Evolutionary conservation across 2,797 vertebrate genomes (phyloP).

Genomic region (Poeciliopsis infans): DNA sequence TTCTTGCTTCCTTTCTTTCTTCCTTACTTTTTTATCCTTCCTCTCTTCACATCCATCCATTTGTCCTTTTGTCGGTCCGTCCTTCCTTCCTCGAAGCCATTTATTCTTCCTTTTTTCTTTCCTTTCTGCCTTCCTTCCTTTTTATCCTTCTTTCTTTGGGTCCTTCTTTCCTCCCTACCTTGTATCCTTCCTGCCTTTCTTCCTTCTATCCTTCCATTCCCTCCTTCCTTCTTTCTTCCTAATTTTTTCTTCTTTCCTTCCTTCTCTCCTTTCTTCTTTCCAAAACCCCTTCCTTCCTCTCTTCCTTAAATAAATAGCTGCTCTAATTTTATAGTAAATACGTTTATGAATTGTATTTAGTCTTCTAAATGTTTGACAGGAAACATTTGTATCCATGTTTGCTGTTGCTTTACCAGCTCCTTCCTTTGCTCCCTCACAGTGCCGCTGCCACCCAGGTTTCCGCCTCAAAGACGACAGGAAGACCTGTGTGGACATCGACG

Average conservation of each 20-base stretch:
- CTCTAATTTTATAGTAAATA: neutral
- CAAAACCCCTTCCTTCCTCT: neutral
- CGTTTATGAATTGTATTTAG: neutral
- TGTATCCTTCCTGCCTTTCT: neutral
- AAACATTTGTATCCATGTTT: neutral
- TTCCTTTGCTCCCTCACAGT: slow-evolving; percentile 79
- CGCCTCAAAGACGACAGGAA: slow-evolving; percentile 94
- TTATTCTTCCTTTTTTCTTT: too few relatives aligned
- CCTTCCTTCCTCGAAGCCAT: too few relatives aligned
- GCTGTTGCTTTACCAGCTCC: slow-evolving; percentile 45
- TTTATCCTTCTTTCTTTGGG: too few relatives aligned
- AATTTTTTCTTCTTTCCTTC: neutral
- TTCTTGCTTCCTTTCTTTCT: neutral
- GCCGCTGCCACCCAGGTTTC: slow-evolving; percentile 93
- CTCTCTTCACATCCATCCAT: too few relatives aligned
- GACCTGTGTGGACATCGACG: slow-evolving; percentile 93
- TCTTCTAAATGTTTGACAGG: neutral
- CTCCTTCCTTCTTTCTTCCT: too few relatives aligned
- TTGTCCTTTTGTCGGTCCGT: too few relatives aligned
- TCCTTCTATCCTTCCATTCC: neutral
- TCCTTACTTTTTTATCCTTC: too few relatives aligned
- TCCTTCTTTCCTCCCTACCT: neutral
- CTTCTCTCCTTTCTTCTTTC: too few relatives aligned
- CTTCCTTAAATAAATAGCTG: neutral
- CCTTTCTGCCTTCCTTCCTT: too few relatives aligned